Percentiles rank a stretch among this genome's conserved stretches.
Conservation (phyloP, 2,113 vertebrate genomes). For the Hyaena hyaena region DNA sequence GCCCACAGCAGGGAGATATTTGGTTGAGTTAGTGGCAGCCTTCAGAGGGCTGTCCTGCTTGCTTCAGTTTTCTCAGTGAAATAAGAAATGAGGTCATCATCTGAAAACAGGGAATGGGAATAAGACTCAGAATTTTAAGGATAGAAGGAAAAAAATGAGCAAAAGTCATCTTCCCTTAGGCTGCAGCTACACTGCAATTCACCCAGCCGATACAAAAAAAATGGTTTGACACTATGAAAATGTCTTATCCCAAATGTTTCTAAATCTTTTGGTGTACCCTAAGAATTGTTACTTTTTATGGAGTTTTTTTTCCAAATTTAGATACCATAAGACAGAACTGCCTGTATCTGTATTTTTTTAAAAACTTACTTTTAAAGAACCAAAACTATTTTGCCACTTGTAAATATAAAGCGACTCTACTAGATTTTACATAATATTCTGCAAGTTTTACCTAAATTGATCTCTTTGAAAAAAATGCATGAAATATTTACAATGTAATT, state of each 20-base stretch:
- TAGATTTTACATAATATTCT: neutral
- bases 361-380: neutral
- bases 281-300: neutral
- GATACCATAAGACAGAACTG: neutral
- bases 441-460: slow-evolving; percentile 65
- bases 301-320: neutral
- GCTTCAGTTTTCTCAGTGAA: neutral
- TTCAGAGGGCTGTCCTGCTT: neutral
- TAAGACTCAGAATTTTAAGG: neutral
- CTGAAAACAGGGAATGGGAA: neutral
- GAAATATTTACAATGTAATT: slow-evolving; percentile 74
- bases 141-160: neutral
- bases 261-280: neutral
- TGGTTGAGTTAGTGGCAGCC: neutral
- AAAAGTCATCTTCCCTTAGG: neutral
- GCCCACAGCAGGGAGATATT: neutral
- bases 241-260: neutral
- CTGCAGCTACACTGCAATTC: neutral
- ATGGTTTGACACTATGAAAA: neutral
- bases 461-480: slow-evolving; percentile 67
- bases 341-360: neutral
- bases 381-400: neutral
- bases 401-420: neutral
- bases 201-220: neutral
- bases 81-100: neutral